These are phyloP conservation scores for Escarpia spicata DNA, from an alignment of 2,888 invertebrate genomes.

Conservation along the genomic window DNA sequence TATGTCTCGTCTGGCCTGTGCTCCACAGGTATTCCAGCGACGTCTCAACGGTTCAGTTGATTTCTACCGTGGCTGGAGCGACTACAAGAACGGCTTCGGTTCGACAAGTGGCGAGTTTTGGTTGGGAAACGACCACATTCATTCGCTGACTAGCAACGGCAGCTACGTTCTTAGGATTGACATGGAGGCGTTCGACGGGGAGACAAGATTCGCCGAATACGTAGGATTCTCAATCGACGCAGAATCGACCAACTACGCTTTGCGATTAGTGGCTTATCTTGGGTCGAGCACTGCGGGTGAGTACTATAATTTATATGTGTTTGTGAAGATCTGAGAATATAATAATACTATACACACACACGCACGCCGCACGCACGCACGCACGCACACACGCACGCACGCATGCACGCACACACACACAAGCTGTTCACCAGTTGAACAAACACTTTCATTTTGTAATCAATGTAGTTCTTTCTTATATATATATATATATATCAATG, in stretches of 20 bases:
- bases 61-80: neutral
- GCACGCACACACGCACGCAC: too few species aligned
- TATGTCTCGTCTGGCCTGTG: neutral
- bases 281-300: neutral
- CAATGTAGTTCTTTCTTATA: too few species aligned
- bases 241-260: neutral
- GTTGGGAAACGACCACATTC: slow-evolving; percentile 10
- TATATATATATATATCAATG: too few species aligned
- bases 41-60: neutral
- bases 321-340: neutral
- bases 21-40: neutral
- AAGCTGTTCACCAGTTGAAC: too few species aligned
- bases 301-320: neutral
- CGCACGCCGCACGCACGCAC: too few species aligned
- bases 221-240: neutral
- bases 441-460: too few species aligned
- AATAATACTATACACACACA: too few species aligned
- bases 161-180: neutral
- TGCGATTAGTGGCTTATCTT: neutral
- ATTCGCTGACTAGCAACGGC: neutral
- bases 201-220: neutral
- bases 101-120: neutral
- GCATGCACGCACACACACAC: too few species aligned
- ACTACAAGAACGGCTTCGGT: neutral
- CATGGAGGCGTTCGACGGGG: neutral